Evolutionary conservation across 1,140 invertebrate species (phyloP).

Genomic region (Probaryconus sp.): DNA sequence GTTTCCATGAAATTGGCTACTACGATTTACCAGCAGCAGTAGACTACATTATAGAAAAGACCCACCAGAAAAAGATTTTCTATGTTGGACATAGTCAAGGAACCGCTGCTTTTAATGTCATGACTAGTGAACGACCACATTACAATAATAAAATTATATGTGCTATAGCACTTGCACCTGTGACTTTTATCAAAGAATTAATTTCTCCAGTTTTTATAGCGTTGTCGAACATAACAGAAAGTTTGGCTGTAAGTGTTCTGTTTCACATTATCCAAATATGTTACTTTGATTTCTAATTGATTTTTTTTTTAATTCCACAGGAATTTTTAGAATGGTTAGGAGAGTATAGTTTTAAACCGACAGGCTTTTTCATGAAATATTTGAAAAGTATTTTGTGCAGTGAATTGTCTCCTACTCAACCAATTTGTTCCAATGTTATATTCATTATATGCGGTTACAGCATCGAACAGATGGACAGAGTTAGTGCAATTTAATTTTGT

Average conservation of each 20-base stretch:
- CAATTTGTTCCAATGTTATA: conserved; percentile 15
- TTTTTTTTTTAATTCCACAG: neutral
- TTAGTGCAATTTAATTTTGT: too few relatives aligned
- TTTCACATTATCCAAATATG: neutral
- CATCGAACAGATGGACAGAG: conserved; percentile 14
- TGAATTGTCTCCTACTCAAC: conserved; percentile 2
- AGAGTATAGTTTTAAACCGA: conserved; percentile 27
- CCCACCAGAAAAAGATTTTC: conserved; percentile 77
- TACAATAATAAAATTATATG: conserved; percentile 80
- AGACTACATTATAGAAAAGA: conserved; percentile 81
- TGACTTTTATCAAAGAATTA: conserved; percentile 76
- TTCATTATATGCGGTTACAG: conserved; percentile 25
- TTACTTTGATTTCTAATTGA: conserved; percentile 5
- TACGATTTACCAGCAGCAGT: conserved; percentile 88
- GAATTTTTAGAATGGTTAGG: conserved; percentile 9
- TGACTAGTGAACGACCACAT: conserved; percentile 81
- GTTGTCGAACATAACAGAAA: conserved; percentile 41
- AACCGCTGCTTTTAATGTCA: conserved; percentile 81
- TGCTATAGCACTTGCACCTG: conserved; percentile 80
- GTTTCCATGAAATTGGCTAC: conserved; percentile 85
- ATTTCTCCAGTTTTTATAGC: conserved; percentile 72
- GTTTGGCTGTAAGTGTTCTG: conserved; percentile 18
- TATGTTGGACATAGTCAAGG: conserved; percentile 85
- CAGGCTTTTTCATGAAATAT: conserved; percentile 4
- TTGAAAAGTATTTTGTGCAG: conserved; percentile 15